Percentiles rank a stretch among this genome's conserved stretches.
These are phyloP conservation scores for Cyrtonyx montezumae DNA, from an alignment of 2,113 vertebrate genomes.

Conservation along the genomic window DNA sequence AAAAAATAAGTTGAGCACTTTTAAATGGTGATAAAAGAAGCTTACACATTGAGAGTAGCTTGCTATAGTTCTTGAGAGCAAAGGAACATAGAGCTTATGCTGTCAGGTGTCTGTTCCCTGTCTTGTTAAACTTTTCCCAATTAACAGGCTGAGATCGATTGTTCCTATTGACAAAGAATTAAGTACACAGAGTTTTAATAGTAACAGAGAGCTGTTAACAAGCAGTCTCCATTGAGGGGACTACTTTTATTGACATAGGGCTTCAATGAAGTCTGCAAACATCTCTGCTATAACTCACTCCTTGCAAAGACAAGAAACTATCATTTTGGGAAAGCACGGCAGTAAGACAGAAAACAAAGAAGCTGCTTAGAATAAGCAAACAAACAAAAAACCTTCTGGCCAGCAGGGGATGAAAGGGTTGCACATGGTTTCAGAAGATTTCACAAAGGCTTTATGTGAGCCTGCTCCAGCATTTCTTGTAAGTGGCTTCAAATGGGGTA, in stretches of 20 bases:
- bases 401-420: conserved; percentile 24
- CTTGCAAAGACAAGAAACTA: conserved; percentile 28
- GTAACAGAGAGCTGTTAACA: conserved; percentile 71
- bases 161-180: conserved; percentile 69
- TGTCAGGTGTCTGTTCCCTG: neutral
- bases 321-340: conserved; percentile 46
- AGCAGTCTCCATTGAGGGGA: conserved; percentile 63
- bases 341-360: conserved; percentile 36
- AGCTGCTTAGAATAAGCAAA: conserved; percentile 36
- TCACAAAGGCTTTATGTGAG: conserved; percentile 19
- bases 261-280: conserved; percentile 69
- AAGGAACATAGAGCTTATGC: neutral
- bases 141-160: conserved; percentile 67
- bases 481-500: conserved; percentile 39
- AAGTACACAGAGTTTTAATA: conserved; percentile 64
- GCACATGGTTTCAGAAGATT: neutral
- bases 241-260: conserved; percentile 58
- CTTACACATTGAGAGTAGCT: neutral
- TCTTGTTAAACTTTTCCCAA: conserved; percentile 63
- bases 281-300: conserved; percentile 61
- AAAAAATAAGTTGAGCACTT: neutral
- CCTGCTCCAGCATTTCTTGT: conserved; percentile 16
- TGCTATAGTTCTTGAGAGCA: neutral
- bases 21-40: conserved; percentile 19
- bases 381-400: conserved; percentile 26